Evolutionary conservation across 2,888 invertebrate species (phyloP).

Genomic region (Dryomyza anilis): DNA sequence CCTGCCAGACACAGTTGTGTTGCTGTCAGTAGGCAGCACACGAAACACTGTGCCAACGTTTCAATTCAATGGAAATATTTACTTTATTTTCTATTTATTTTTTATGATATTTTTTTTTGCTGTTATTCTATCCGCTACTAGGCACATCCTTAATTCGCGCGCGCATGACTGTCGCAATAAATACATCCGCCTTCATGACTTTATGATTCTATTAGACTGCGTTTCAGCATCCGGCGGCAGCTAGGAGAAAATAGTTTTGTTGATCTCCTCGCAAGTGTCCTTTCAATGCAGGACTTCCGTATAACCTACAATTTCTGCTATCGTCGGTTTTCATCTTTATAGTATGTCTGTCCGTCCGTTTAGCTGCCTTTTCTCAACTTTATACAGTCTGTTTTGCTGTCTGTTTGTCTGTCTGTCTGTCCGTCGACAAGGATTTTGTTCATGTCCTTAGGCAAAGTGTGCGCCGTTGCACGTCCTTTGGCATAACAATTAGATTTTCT

Average conservation of each 20-base stretch:
- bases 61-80: no score
- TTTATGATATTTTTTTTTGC: no score
- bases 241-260: background rate
- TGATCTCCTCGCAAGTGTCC: background rate
- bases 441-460: background rate
- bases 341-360: background rate
- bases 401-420: no score
- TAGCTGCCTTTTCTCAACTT: background rate
- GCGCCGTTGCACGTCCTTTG: background rate
- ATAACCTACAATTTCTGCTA: background rate
- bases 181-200: slow-evolving; percentile 13
- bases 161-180: no score
- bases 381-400: background rate
- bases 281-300: no score
- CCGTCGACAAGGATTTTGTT: no score
- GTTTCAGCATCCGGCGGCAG: slow-evolving; percentile 16
- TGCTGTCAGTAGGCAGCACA: no score
- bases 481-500: slow-evolving; percentile 1
- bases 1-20: no score
- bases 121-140: no score
- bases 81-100: no score
- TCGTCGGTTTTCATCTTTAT: background rate
- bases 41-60: no score
- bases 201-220: slow-evolving; percentile 23
- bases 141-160: no score